Evolutionary conservation across 2,888 invertebrate species (phyloP).

Genomic region (Oxytorus armatus): DNA sequence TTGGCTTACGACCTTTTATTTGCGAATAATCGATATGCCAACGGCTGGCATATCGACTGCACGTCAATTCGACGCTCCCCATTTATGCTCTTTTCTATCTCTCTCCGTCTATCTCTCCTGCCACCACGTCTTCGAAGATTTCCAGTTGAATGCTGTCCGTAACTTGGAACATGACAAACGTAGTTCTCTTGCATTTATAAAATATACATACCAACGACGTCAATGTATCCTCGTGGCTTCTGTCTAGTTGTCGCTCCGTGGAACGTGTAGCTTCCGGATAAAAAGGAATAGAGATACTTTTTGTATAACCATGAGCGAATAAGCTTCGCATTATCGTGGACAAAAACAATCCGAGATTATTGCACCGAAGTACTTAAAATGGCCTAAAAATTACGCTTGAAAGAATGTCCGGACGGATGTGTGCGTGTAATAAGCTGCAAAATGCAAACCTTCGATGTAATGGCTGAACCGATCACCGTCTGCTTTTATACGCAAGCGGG

Average conservation of each 20-base stretch:
- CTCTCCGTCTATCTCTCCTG: not conserved
- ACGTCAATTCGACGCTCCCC: slow-evolving; percentile 49
- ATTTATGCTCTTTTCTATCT: slow-evolving; percentile 12
- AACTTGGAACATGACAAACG: slow-evolving; percentile 45
- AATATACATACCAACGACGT: slow-evolving; percentile 52
- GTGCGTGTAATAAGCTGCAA: too few species aligned
- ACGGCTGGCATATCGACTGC: slow-evolving; percentile 23
- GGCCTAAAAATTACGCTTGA: too few species aligned
- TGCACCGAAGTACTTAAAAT: too few species aligned
- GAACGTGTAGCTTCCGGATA: not conserved
- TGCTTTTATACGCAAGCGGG: too few species aligned
- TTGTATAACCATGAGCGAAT: too few species aligned
- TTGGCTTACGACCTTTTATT: too few species aligned
- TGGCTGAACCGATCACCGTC: too few species aligned
- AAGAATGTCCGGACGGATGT: too few species aligned
- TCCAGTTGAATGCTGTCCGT: slow-evolving; percentile 56
- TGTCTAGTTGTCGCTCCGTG: slow-evolving; percentile 12
- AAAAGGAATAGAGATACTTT: not conserved
- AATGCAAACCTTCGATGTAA: too few species aligned
- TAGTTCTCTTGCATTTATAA: slow-evolving; percentile 25
- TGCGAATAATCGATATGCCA: not conserved
- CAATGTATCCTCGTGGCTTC: slow-evolving; percentile 45
- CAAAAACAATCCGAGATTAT: too few species aligned
- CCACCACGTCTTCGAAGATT: slow-evolving; percentile 42
- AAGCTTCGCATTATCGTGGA: too few species aligned